These are phyloP conservation scores for Metallyticus violacea DNA, from an alignment of 2,888 invertebrate genomes.

Conservation along the genomic window DNA sequence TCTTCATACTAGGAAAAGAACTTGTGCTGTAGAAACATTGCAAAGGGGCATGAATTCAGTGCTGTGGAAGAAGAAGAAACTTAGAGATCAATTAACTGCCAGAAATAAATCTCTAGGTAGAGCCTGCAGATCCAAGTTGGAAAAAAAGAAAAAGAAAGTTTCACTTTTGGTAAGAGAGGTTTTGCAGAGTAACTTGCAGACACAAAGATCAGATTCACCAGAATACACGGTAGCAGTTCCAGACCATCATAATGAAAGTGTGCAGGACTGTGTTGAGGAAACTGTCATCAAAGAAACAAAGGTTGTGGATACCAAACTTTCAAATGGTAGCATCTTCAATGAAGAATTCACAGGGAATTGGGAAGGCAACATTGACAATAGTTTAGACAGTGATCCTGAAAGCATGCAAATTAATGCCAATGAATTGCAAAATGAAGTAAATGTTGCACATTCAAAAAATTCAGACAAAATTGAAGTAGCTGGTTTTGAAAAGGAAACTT, in stretches of 20 bases:
- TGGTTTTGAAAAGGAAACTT: background rate
- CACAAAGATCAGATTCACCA: background rate
- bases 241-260: background rate
- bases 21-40: background rate
- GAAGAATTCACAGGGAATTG: too few relatives aligned
- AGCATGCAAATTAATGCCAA: background rate
- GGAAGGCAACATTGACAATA: background rate
- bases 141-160: background rate
- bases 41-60: background rate
- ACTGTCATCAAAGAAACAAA: background rate
- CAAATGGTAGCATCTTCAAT: background rate
- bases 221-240: background rate
- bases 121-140: background rate
- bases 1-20: background rate
- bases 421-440: background rate
- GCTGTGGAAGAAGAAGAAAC: background rate
- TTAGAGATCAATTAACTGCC: background rate
- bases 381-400: background rate
- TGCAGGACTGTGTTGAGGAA: background rate
- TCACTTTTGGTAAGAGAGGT: background rate
- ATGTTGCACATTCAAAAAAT: background rate
- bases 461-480: background rate
- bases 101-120: background rate
- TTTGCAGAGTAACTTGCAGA: too few relatives aligned
- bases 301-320: background rate